Evolutionary conservation across 2,888 invertebrate genomes (phyloP).

Genomic region (Elegia similella): DNA sequence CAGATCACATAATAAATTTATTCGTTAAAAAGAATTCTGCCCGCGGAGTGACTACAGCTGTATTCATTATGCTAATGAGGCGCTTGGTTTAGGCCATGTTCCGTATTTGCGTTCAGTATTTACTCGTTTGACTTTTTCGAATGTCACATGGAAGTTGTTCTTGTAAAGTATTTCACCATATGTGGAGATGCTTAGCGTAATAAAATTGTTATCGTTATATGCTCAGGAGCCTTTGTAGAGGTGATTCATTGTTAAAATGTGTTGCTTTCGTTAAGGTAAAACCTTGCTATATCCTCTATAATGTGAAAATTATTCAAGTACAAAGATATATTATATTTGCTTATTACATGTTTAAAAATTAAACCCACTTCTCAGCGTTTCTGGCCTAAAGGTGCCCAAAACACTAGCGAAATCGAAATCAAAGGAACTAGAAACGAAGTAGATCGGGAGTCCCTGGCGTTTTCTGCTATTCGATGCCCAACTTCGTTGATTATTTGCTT

Average conservation of each 20-base stretch:
- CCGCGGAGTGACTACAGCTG: slow-evolving; percentile 31
- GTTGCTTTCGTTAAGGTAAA: background rate
- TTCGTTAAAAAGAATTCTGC: background rate
- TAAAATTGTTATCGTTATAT: background rate
- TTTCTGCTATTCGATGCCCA: too few relatives aligned
- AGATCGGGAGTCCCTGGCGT: too few relatives aligned
- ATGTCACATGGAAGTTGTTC: slow-evolving; percentile 26
- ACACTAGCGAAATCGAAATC: too few relatives aligned
- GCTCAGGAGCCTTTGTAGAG: background rate
- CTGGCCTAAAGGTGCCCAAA: too few relatives aligned
- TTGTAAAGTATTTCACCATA: slow-evolving; percentile 24
- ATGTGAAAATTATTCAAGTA: too few relatives aligned
- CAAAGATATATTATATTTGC: too few relatives aligned
- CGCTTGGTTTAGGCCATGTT: slow-evolving; percentile 43
- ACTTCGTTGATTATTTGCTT: too few relatives aligned
- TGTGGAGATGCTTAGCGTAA: background rate
- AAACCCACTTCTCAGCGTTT: too few relatives aligned
- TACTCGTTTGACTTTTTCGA: slow-evolving; percentile 43
- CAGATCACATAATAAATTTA: background rate
- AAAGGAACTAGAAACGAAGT: too few relatives aligned
- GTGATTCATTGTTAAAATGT: background rate
- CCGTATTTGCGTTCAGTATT: slow-evolving; percentile 53
- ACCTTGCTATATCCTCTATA: background rate
- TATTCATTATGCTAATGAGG: slow-evolving; percentile 53
- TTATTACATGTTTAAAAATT: too few relatives aligned